Evolutionary conservation across 2,888 invertebrate genomes (phyloP).

Genomic region (Sepiola atlantica): DNA sequence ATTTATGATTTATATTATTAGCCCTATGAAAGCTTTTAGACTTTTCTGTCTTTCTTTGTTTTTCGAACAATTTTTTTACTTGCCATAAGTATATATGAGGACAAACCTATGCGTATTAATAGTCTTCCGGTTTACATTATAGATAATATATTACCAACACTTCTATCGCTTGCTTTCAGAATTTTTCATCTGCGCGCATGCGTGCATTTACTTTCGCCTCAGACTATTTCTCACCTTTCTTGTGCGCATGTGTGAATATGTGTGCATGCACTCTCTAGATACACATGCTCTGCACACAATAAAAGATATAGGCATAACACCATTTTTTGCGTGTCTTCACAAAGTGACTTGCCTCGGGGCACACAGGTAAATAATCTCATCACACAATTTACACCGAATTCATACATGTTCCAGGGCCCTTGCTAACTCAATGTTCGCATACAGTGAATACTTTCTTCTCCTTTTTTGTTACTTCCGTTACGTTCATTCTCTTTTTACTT

Average conservation of each 20-base stretch:
- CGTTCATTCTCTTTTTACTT: background rate
- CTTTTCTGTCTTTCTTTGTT: too few species aligned
- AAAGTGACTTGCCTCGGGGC: background rate
- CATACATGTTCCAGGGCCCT: background rate
- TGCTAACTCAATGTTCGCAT: background rate
- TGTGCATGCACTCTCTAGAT: background rate
- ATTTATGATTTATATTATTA: too few species aligned
- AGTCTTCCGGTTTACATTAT: background rate
- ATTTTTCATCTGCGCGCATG: background rate
- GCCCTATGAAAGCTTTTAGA: too few species aligned
- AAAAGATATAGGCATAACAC: background rate
- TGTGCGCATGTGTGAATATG: background rate
- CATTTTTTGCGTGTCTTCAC: background rate
- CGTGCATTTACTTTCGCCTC: background rate
- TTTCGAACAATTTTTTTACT: too few species aligned
- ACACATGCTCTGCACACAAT: background rate
- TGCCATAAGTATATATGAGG: background rate
- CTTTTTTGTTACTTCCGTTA: background rate
- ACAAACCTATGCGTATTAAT: background rate
- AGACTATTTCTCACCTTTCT: background rate
- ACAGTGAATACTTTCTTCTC: background rate
- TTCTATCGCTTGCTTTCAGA: background rate
- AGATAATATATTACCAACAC: background rate
- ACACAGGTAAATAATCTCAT: background rate
- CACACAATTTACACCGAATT: background rate